Evolutionary conservation across 1,140 invertebrate genomes (phyloP), one percentile per base, ranked within the genome.

Genomic region (Lepidurus couesii): DNA sequence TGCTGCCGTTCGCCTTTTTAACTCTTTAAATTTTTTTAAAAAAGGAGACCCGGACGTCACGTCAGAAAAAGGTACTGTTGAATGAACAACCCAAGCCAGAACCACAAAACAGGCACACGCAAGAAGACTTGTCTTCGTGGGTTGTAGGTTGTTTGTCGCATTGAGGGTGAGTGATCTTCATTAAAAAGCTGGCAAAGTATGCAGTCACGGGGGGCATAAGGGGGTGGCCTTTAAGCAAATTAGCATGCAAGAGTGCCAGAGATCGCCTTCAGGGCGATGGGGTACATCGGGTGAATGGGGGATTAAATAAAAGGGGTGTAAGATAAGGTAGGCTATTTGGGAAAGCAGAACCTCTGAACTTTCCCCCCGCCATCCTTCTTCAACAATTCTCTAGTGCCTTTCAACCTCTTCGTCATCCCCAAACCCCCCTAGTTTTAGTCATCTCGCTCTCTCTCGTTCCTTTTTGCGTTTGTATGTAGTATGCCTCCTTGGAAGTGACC

Each of bases 221-320:
- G 13, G 0, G 53, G 53, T 21, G 53, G n/a, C n/a, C 53, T 65
- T 65, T 65, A 65, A 65, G 53, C 53, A 65, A 65, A 65, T 65
- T 65, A 65, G 53, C 53, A 65, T 65, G 53, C 2, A 21, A 65
- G 47, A 9, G 47, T 65, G 47, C 11, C 4, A 65, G 53, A 9
- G 53, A 65, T 21, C 3, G 16, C 53, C 53, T 65, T 16, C 9
- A 65, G 53, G 53, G 53, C 53, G n/a, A 7, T 65, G 16, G 53
- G 53, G 16, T 65, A 11, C 53, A 21, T 3, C 3, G 47, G 47
- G 13, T 65, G 47, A 65, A 65, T 21, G 53, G n/a, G 21, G 53
- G 53, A 65, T 65, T 65, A 65, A 65, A 65, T 65, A 65, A 65
- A 65, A 65, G 53, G 53, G 53, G 16, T 13, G 53, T 65, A 65